phyloP scores from a whole-genome alignment of 2,113 vertebrate species.

The Rhea pennata region DNA sequence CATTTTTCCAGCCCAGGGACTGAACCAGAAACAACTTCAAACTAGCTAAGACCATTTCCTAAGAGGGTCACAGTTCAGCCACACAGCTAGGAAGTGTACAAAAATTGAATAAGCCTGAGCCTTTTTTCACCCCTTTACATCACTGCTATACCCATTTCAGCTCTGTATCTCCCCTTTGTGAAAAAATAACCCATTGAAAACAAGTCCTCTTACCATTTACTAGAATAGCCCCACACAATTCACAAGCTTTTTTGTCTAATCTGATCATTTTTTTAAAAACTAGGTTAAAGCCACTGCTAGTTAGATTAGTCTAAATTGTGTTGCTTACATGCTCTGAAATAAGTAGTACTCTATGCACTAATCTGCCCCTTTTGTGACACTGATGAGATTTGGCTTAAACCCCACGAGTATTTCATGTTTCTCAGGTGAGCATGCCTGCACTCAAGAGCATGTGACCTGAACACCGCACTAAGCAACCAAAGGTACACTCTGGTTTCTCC shows the following conservation, averaged over 20 bases:
- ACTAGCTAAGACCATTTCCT: neutral
- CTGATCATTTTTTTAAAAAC: neutral
- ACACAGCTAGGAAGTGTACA: neutral
- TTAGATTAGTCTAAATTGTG: neutral
- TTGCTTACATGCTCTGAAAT: fast-evolving
- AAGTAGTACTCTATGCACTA: too few relatives aligned
- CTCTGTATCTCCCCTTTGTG: neutral
- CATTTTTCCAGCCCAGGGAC: neutral
- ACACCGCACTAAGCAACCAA: too few relatives aligned
- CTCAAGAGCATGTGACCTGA: neutral
- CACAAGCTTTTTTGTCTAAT: fast-evolving
- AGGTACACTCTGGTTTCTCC: too few relatives aligned
- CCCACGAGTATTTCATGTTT: neutral
- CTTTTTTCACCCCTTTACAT: neutral
- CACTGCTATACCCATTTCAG: neutral
- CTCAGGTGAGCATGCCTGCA: fast-evolving
- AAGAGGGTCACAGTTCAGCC: neutral
- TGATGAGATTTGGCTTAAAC: neutral
- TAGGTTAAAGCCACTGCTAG: neutral
- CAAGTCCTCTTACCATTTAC: neutral
- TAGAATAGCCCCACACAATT: neutral
- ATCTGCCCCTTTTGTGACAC: neutral
- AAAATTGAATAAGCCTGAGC: neutral
- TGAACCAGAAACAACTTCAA: neutral
- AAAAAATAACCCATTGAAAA: neutral